Percentiles rank a stretch among this genome's conserved stretches.
These are phyloP conservation scores for Siniperca chuatsi DNA, from an alignment of 2,113 vertebrate genomes.

Conservation along the genomic window DNA sequence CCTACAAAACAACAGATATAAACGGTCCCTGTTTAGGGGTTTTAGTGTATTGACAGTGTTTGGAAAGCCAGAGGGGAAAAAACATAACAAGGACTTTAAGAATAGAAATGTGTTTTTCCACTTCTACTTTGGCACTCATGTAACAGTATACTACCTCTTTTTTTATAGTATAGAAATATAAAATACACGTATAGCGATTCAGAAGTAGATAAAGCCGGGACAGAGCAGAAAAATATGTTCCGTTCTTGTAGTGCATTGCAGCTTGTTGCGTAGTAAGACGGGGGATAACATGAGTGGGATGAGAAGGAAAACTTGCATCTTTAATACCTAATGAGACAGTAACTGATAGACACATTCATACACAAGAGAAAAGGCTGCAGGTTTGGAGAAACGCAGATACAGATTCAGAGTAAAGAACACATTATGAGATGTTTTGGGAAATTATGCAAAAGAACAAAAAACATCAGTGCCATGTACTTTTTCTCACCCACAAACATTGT, in stretches of 20 bases:
- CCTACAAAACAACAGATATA: constrained; percentile 60
- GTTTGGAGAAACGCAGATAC: constrained; percentile 41
- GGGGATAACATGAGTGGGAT: not conserved
- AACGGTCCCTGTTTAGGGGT: constrained; percentile 34
- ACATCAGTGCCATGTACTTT: constrained; percentile 28
- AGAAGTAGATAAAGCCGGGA: constrained; percentile 65
- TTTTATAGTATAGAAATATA: constrained; percentile 74
- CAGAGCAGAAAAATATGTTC: constrained; percentile 64
- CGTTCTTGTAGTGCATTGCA: constrained; percentile 72
- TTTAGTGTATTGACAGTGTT: constrained; percentile 36
- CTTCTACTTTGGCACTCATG: constrained; percentile 83
- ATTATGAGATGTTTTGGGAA: constrained; percentile 43
- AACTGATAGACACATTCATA: constrained; percentile 55
- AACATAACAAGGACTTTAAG: constrained; percentile 50
- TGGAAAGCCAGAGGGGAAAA: constrained; percentile 31
- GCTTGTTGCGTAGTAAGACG: constrained; percentile 52
- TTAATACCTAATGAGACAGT: constrained; percentile 48
- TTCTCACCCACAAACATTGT: constrained; percentile 6
- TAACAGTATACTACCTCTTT: constrained; percentile 71
- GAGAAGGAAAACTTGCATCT: constrained; percentile 34
- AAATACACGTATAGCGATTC: constrained; percentile 70
- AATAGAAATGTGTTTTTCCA: constrained; percentile 68
- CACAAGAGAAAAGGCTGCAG: constrained; percentile 48
- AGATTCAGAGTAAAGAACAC: constrained; percentile 25
- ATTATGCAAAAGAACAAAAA: constrained; percentile 2